These are phyloP conservation scores for Holacanthella duospinosa DNA, from an alignment of 2,888 invertebrate genomes.

Conservation along the genomic window DNA sequence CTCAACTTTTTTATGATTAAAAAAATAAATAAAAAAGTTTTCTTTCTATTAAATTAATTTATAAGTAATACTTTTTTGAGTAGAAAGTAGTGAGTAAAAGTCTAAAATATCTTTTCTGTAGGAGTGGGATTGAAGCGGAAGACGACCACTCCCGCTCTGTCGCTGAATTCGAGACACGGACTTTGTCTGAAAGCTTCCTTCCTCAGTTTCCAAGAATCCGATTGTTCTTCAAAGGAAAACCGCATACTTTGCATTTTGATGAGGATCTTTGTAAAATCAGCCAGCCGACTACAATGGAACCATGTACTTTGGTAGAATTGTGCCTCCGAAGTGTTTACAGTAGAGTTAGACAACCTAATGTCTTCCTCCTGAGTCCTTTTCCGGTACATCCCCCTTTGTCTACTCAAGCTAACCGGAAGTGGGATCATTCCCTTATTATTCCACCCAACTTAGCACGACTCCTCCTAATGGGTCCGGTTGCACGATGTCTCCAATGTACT, in stretches of 20 bases:
- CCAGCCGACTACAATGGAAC: not conserved
- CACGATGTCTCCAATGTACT: conserved; percentile 25
- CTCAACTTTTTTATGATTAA: no score
- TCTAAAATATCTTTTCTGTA: no score
- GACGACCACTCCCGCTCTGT: no score
- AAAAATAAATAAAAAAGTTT: no score
- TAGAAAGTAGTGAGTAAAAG: no score
- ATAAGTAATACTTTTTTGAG: no score
- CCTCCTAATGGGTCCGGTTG: conserved; percentile 16
- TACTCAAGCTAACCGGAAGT: not conserved
- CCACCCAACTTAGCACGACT: conserved; percentile 17
- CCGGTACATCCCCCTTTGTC: not conserved
- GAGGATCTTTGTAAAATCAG: not conserved
- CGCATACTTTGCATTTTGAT: not conserved
- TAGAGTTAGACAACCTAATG: not conserved
- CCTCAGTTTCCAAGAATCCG: not conserved
- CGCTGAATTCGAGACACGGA: no score
- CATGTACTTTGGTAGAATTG: conserved; percentile 18
- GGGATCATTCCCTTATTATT: no score
- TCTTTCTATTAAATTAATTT: no score
- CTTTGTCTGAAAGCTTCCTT: not conserved
- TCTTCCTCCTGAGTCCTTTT: not conserved
- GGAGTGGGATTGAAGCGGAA: no score
- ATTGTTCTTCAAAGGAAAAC: not conserved
- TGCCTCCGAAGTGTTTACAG: conserved; percentile 15